Percentiles rank a stretch among this genome's conserved stretches.
phyloP scores from a whole-genome alignment of 2,888 invertebrate species.

The Andrena camellia region DNA sequence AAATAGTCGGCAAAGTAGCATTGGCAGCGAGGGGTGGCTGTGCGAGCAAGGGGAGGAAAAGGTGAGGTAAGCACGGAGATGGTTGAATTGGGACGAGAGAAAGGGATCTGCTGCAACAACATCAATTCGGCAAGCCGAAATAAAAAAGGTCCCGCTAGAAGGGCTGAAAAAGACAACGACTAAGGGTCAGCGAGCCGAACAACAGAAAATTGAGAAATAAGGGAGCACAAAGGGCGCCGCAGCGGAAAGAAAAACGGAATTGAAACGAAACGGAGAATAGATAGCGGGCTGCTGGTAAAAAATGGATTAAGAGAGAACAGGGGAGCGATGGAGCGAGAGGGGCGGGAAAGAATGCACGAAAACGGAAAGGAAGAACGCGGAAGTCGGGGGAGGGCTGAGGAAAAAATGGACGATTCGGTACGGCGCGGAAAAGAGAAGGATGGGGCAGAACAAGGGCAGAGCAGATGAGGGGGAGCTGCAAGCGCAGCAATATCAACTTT shows the following conservation, averaged over 20 bases:
- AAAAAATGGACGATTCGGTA: slow-evolving; percentile 11
- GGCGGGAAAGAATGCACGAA: neutral
- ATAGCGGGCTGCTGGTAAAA: slow-evolving; percentile 7
- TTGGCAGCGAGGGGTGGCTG: neutral
- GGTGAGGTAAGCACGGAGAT: neutral
- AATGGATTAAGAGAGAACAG: slow-evolving; percentile 31
- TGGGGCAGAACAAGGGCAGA: slow-evolving; percentile 13
- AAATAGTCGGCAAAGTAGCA: neutral
- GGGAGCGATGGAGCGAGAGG: neutral
- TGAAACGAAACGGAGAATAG: slow-evolving; percentile 2
- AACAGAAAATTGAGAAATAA: slow-evolving; percentile 27
- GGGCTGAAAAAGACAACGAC: slow-evolving; percentile 4
- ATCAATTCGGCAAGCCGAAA: slow-evolving; percentile 13
- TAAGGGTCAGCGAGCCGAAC: slow-evolving; percentile 2
- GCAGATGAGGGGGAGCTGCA: slow-evolving; percentile 63
- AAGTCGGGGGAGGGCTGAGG: neutral
- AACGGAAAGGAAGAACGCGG: neutral
- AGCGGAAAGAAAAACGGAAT: slow-evolving; percentile 5
- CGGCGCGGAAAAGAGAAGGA: neutral
- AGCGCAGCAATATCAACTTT: slow-evolving; percentile 82
- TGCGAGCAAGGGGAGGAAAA: neutral
- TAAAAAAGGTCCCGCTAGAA: neutral
- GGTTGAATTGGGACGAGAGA: neutral
- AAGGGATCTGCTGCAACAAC: slow-evolving; percentile 6
- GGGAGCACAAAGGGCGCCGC: neutral